A percentile compares a stretch with the other conserved stretches of the same genome.
Evolutionary conservation across 2,888 invertebrate species (phyloP).

Genomic region (Eilema griseolum): DNA sequence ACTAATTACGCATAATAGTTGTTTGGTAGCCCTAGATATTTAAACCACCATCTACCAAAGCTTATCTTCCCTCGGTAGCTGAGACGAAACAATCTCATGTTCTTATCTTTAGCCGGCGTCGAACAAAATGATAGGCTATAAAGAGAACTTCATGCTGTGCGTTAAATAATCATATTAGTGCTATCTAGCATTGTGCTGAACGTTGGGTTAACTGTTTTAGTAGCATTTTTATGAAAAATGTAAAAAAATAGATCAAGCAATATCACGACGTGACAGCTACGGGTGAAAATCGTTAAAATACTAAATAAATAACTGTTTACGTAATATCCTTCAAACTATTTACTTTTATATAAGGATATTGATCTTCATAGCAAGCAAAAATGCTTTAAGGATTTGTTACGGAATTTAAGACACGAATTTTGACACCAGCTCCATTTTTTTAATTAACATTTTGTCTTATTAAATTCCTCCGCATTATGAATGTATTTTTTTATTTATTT

Average conservation of each 20-base stretch:
- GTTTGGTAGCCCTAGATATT: slow-evolving; percentile 11
- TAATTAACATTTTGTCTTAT: slow-evolving; percentile 18
- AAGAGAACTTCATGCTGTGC: slow-evolving; percentile 58
- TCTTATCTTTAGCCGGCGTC: slow-evolving; percentile 47
- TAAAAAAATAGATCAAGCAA: neutral
- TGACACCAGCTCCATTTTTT: neutral
- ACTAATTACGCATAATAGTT: neutral
- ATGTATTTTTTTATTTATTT: no score
- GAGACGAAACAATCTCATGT: slow-evolving; percentile 53
- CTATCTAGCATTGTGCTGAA: slow-evolving; percentile 45
- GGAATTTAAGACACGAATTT: neutral
- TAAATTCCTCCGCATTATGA: no score
- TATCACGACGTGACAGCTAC: neutral
- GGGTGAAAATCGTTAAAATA: neutral
- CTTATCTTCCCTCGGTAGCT: slow-evolving; percentile 55
- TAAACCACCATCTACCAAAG: slow-evolving; percentile 17
- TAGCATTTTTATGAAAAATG: neutral
- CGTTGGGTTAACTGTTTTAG: slow-evolving; percentile 20
- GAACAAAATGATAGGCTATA: slow-evolving; percentile 59
- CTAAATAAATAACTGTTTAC: neutral
- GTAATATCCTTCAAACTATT: no score
- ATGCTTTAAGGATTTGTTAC: no score
- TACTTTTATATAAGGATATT: no score
- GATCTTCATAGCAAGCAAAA: no score
- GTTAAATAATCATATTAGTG: slow-evolving; percentile 50